These are phyloP conservation scores for Mesochorus sp. DNA, from an alignment of 2,888 invertebrate species.

Conservation along the genomic window DNA sequence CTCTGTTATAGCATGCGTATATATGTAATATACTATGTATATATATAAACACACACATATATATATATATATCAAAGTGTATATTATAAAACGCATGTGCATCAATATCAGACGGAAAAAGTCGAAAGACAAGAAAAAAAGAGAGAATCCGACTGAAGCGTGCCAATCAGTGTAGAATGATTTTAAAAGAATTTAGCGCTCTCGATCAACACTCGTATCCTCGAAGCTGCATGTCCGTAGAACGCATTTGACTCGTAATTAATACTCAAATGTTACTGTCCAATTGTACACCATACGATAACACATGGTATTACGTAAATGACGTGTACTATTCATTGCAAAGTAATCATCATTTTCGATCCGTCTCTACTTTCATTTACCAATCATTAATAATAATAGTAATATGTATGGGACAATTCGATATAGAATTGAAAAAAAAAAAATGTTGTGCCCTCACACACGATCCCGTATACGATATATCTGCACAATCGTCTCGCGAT, in stretches of 20 bases:
- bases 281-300: too few species aligned
- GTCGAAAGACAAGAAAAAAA: not conserved
- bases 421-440: too few species aligned
- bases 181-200: not conserved
- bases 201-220: conserved; percentile 14
- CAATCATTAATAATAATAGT: too few species aligned
- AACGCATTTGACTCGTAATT: too few species aligned
- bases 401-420: too few species aligned
- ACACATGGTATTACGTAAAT: too few species aligned
- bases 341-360: too few species aligned
- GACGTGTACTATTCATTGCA: not conserved
- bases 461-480: conserved; percentile 32
- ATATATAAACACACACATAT: not conserved
- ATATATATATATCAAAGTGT: not conserved
- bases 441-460: not conserved
- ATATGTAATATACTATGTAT: not conserved
- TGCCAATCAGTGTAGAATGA: conserved; percentile 1
- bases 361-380: too few species aligned
- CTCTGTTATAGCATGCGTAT: conserved; percentile 17
- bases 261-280: too few species aligned
- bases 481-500: conserved; percentile 26
- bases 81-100: conserved; percentile 45
- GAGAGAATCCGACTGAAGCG: not conserved
- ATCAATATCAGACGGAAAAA: conserved; percentile 5
- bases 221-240: conserved; percentile 49